Conservation (phyloP, 2,113 vertebrate species). For the Eira barbara region DNA sequence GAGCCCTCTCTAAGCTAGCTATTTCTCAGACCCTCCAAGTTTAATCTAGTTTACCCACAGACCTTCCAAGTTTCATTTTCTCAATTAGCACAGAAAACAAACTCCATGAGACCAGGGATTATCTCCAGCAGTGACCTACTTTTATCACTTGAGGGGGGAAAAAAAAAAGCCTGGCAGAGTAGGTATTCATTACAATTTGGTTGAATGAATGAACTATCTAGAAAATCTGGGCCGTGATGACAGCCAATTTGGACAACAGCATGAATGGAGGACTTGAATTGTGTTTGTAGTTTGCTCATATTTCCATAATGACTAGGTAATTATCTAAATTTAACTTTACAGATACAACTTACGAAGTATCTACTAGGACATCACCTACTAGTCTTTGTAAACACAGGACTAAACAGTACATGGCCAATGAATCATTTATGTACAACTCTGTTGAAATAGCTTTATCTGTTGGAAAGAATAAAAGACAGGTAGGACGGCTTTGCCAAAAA, state of each 20-base stretch:
- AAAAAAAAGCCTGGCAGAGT: not conserved
- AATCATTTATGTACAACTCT: not conserved
- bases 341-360: not conserved
- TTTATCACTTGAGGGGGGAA: not conserved
- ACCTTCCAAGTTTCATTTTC: not conserved
- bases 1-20: not conserved
- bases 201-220: not conserved
- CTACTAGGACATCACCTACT: not conserved
- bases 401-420: not conserved
- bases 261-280: not conserved
- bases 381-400: not conserved
- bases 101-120: not conserved
- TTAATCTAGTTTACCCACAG: not conserved
- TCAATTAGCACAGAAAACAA: constrained; percentile 15
- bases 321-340: not conserved
- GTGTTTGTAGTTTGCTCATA: not conserved
- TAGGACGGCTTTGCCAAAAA: not conserved
- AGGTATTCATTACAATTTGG: not conserved
- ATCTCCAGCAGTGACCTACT: not conserved
- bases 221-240: not conserved
- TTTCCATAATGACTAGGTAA: not conserved
- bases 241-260: not conserved
- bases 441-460: not conserved
- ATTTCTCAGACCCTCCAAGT: not conserved
- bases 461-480: not conserved